Evolutionary conservation across 2,888 invertebrate species (phyloP), one percentile per base, ranked within the genome.

Genomic region (Epiperipatus broadwayi): DNA sequence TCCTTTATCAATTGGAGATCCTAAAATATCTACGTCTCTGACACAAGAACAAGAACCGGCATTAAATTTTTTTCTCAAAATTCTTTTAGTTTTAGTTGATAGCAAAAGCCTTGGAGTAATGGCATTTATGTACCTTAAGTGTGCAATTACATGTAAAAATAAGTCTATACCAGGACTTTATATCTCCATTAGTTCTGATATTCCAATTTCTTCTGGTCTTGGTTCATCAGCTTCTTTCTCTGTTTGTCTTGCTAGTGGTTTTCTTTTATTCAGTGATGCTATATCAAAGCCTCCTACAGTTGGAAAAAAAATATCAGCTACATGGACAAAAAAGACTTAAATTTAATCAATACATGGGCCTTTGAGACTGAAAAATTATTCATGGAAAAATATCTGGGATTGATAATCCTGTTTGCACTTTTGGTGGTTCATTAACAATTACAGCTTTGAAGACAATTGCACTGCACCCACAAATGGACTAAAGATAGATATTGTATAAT

Each of bases 151-250:
- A n/a, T n/a, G n/a, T n/a, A n/a, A n/a, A n/a, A n/a, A n/a, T n/a
- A n/a, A n/a, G n/a, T n/a, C n/a, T n/a, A n/a, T n/a, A n/a, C n/a
- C n/a, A n/a, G n/a, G n/a, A n/a, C n/a, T n/a, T n/a, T n/a, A n/a
- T 16, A 5, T 34, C 19, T 5, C 8, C 32, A 46, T 65, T 5
- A 47, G 48, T 10, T 64, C 81, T 0, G 73, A 78, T 38, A 54
- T 91, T 37, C 73, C 76, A 7, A 68, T 84, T 14, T 74, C 78
- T n/a, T 72, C 79, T 20, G 87, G 87, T 1, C 65, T 85, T 0
- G 95, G 97, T 1, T 95, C 95, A 49, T 97, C 95, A 0, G 95
- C 95, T 1, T 83, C 93, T 0, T 91, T 75, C 57, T 76, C 79
- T 5, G 85, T 89, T 0, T 75, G 78, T 48, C 55, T 91, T 20